Evolutionary conservation across 2,113 vertebrate genomes (phyloP).

Genomic region (Thymallus thymallus): DNA sequence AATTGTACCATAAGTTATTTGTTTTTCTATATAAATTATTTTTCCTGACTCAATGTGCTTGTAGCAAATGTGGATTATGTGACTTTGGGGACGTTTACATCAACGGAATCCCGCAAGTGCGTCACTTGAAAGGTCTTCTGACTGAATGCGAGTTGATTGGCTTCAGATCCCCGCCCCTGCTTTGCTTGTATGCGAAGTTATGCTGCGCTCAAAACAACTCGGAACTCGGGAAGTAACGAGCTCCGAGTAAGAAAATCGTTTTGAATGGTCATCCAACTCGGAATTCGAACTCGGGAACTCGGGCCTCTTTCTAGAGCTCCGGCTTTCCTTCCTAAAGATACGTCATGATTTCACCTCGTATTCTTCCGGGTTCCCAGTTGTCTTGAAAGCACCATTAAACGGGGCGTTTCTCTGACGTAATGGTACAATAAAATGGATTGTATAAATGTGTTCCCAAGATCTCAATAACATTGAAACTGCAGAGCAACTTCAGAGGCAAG

Average conservation of each 20-base stretch:
- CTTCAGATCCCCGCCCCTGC: slow-evolving; percentile 72
- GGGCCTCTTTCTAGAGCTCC: too few species aligned
- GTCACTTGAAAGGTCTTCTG: slow-evolving; percentile 78
- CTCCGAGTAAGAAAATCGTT: too few species aligned
- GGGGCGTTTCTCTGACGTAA: slow-evolving; percentile 73
- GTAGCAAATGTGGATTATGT: background rate
- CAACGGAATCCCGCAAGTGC: slow-evolving; percentile 95
- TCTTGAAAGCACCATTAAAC: slow-evolving; percentile 19
- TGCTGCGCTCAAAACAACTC: too few species aligned
- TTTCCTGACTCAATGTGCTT: too few species aligned
- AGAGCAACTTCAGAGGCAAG: slow-evolving; percentile 28
- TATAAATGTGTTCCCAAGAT: slow-evolving; percentile 42
- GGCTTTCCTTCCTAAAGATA: too few species aligned
- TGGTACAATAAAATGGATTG: slow-evolving; percentile 55
- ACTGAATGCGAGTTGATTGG: slow-evolving; percentile 68
- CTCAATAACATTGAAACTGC: slow-evolving; percentile 16
- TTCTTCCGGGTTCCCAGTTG: too few species aligned
- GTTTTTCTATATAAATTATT: too few species aligned
- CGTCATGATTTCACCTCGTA: too few species aligned
- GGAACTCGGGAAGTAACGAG: too few species aligned
- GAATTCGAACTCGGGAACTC: too few species aligned
- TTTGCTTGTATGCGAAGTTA: slow-evolving; percentile 70
- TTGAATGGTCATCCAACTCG: too few species aligned
- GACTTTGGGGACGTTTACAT: slow-evolving; percentile 68
- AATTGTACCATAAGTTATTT: too few species aligned